Percentiles rank a stretch among this genome's conserved stretches.
Evolutionary conservation across 2,888 invertebrate species (phyloP).

Genomic region (Labia minor): DNA sequence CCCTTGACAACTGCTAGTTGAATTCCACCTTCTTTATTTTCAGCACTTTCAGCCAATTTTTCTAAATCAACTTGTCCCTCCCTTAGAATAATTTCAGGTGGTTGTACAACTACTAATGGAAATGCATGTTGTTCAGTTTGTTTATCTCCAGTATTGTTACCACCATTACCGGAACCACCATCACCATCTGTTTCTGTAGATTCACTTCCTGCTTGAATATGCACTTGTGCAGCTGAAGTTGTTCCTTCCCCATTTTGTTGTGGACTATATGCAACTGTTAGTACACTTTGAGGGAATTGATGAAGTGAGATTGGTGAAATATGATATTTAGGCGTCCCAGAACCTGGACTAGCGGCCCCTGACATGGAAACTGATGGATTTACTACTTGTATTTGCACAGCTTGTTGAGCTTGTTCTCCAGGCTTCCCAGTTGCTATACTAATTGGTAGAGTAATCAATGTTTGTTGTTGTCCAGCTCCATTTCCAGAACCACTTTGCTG

Average conservation of each 20-base stretch:
- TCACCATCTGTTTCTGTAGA: neutral
- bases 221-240: conserved; percentile 30
- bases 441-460: conserved; percentile 64
- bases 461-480: conserved; percentile 26
- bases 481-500: conserved; percentile 19
- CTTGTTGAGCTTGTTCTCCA: conserved; percentile 55
- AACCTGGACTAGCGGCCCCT: conserved; percentile 33
- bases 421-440: conserved; percentile 63
- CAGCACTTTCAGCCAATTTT: conserved; percentile 29
- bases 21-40: conserved; percentile 35
- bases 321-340: conserved; percentile 60
- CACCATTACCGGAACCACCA: neutral
- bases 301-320: conserved; percentile 62
- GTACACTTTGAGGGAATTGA: conserved; percentile 60
- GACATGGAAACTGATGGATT: conserved; percentile 46
- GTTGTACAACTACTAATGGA: conserved; percentile 31
- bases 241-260: conserved; percentile 42
- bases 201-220: conserved; percentile 13
- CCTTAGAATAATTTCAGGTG: conserved; percentile 29
- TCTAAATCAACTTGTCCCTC: conserved; percentile 23
- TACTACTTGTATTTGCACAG: conserved; percentile 66
- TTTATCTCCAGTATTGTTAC: conserved; percentile 35
- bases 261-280: conserved; percentile 63
- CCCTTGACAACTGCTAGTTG: conserved; percentile 23
- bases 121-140: conserved; percentile 35